Percentiles rank a stretch among this genome's conserved stretches.
phyloP scores from a whole-genome alignment of 2,797 vertebrate genomes.

The Danio tinwini region DNA sequence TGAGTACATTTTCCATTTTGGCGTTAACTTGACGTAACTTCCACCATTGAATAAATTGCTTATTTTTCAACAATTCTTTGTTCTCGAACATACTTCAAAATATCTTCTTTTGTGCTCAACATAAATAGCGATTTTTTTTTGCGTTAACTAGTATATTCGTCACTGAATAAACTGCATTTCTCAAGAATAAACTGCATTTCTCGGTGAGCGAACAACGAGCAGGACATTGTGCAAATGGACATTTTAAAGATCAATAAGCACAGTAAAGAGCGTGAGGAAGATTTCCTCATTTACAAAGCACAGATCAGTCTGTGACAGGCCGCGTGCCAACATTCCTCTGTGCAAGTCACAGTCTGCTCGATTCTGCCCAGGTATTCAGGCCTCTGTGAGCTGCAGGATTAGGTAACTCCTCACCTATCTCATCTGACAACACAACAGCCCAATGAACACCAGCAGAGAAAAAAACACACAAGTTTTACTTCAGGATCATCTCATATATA shows the following conservation, averaged over 20 bases:
- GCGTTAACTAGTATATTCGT: no score
- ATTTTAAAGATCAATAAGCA: conserved; percentile 7
- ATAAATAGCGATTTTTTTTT: no score
- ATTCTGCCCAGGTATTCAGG: conserved; percentile 48
- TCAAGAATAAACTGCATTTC: background rate
- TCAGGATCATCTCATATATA: background rate
- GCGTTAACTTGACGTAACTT: no score
- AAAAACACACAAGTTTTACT: background rate
- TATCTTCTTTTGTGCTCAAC: no score
- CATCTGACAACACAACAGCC: conserved; percentile 28
- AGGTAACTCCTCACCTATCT: conserved; percentile 37
- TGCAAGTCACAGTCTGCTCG: conserved; percentile 45
- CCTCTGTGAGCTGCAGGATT: conserved; percentile 32
- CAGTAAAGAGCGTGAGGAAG: conserved; percentile 13
- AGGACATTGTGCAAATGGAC: background rate
- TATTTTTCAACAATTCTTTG: no score
- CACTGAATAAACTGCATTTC: no score
- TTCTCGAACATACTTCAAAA: no score
- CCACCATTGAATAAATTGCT: no score
- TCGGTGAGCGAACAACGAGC: no score
- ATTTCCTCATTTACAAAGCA: conserved; percentile 25
- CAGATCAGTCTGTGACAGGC: background rate
- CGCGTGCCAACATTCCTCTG: conserved; percentile 40
- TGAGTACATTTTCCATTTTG: no score
- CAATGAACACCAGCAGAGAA: background rate